phyloP scores from a whole-genome alignment of 2,888 invertebrate species.

The Pandemis corylana region DNA sequence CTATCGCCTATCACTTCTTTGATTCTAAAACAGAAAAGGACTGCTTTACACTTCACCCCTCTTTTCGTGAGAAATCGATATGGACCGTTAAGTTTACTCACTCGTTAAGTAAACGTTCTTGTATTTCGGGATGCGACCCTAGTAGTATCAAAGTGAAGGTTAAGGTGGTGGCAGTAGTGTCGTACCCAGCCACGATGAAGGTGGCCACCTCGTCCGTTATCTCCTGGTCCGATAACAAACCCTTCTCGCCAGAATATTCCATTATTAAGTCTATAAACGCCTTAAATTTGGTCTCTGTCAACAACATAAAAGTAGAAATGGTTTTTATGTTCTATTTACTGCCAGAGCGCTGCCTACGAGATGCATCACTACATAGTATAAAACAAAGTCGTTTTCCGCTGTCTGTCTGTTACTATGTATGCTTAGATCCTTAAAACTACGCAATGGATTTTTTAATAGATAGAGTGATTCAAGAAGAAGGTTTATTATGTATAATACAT shows the following conservation, averaged over 20 bases:
- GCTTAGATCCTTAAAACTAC: no score
- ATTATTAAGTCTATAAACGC: constrained; percentile 27
- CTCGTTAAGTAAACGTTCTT: constrained; percentile 25
- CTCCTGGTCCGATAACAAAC: constrained; percentile 23
- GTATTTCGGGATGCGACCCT: constrained; percentile 25
- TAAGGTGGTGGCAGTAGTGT: constrained; percentile 8
- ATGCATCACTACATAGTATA: no score
- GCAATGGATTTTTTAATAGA: no score
- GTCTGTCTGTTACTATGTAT: no score
- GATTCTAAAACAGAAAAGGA: constrained; percentile 6
- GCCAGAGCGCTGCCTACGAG: no score
- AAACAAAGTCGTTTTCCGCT: no score
- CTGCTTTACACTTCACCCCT: neutral
- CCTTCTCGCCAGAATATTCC: constrained; percentile 10
- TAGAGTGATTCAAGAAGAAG: neutral
- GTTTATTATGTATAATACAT: no score
- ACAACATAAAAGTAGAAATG: neutral
- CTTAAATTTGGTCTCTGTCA: constrained; percentile 17
- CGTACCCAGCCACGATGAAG: constrained; percentile 24
- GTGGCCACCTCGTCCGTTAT: constrained; percentile 23
- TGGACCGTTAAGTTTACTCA: neutral
- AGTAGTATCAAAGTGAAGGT: constrained; percentile 5
- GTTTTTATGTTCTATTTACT: no score
- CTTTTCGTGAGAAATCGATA: neutral
- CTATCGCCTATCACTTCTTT: neutral